Base-by-base conservation (phyloP, 1,140 invertebrate species). In the Bombus confusus region DNA sequence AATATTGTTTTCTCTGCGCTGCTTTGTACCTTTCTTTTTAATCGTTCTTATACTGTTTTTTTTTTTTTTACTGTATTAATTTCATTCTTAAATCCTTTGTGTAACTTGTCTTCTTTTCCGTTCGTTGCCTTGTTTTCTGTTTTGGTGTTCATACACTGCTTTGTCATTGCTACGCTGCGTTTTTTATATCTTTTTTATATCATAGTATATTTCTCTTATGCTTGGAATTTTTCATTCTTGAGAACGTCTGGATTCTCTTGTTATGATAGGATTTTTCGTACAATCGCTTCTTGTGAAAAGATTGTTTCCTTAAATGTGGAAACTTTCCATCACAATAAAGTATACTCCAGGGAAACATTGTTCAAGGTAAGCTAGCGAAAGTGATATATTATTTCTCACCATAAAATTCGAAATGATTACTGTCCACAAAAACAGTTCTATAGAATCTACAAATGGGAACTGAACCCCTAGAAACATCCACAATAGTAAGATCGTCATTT, bases 61-160 rank as follows among this genome's bases (percentile, higher is more conserved):
- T 3, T 37, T 37, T 37, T 52, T 52, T 52, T 1, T 52, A 52
- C 2, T 52, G 22, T 52, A 22, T 0, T 52, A 52, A 52, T 52
- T 52, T 18, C 18, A 1, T 22, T 22, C 18, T 52, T 22, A 52
- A 52, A 52, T 22, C 1, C 47, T 52, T 22, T 22, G 0, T 22
- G 47, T 52, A 52, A 52, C 12, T 52, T 52, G 47, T 15, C 6
- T 66, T 15, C 2, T 31, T 18, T 31, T 15, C 2, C 47, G 18
- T 31, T 31, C 6, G 12, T 28, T 62, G 1, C 13, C 31, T 15
- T 31, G 12, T 62, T 62, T n/a, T 4, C 12, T 28, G 0, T 12
- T 13, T 6, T 8, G 0, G 0, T 18, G 5, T 31, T 31, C 2
- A 2, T 18, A 8, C n/a, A 8, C n/a, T 13, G n/a, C 13, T 13